Evolutionary conservation across 2,797 vertebrate genomes (phyloP), one percentile per base, ranked within the genome.

Genomic region (Acanthis flammea): DNA sequence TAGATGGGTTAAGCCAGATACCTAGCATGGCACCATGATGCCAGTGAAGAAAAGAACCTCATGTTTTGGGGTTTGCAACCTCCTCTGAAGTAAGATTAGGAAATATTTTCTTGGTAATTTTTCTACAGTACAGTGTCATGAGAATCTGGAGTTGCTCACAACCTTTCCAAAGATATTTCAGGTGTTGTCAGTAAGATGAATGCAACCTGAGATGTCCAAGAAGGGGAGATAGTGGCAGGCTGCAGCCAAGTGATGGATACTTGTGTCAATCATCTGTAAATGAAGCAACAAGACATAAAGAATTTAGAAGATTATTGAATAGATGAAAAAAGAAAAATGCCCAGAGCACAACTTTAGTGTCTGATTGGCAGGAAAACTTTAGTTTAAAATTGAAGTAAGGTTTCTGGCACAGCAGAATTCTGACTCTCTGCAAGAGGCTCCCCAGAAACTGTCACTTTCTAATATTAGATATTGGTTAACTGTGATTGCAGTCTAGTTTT

Each of bases 181-280:
- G 71, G 95, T 90, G 89, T 94, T 96, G 91, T 98, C 98, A 28
- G 98, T 98, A 85, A 99, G 97, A 66, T 94, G 96, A 88, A 98
- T 28, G 53, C 98, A 99, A 63, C 98, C 98, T 10, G 98, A 99
- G 88, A 98, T 92, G 44, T 99, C 98, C 76, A 98, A 97, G 88
- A 98, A 97, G 61, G 90, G 96, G 79, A 99, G 97, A 81, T 97
- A 98, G 95, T 50, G 94, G 93, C 98, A 98, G 77, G 96, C 97
- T 61, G 95, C 97, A 4, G 98, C 97, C 93, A 99, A 93, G 44
- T 97, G 97, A 79, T 98, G 97, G 74, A 98, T 86, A 4, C 95
- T 97, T 63, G 85, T 80, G 30, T 99, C 98, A 11, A 98, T 99
- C 94, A 99, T 97, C 98, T 99, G 97, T 57, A 90, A 74, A 91